Evolutionary conservation across 2,113 vertebrate genomes (phyloP).

Genomic region (Bolborhynchus lineola): DNA sequence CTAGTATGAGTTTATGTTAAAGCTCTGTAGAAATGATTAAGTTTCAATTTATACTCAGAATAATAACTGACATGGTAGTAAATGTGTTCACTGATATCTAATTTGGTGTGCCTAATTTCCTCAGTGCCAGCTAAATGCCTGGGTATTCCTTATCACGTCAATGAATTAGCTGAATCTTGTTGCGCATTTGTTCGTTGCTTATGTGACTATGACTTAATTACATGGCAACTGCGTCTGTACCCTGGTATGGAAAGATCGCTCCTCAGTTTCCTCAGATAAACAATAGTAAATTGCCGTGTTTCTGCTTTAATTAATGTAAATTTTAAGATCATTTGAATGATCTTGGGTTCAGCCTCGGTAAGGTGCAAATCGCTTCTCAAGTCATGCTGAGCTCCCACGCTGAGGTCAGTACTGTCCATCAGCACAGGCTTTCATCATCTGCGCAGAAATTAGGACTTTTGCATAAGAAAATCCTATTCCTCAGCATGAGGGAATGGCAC

Average conservation of each 20-base stretch:
- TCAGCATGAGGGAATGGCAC: neutral
- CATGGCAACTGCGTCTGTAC: neutral
- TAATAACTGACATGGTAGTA: neutral
- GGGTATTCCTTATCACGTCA: neutral
- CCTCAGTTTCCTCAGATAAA: conserved; percentile 6
- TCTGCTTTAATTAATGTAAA: conserved; percentile 14
- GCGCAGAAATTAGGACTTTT: neutral
- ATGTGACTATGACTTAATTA: conserved; percentile 33
- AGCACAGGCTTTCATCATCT: neutral
- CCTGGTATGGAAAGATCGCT: neutral
- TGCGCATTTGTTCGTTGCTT: neutral
- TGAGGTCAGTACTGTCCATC: neutral
- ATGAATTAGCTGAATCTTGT: conserved; percentile 19
- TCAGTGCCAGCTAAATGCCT: neutral
- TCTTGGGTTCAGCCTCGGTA: neutral
- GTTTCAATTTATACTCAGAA: neutral
- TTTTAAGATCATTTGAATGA: neutral
- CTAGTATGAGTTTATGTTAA: neutral
- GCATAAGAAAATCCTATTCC: neutral
- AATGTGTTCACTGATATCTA: conserved; percentile 21
- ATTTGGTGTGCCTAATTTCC: conserved; percentile 47
- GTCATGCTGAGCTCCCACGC: neutral
- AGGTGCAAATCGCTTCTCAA: neutral
- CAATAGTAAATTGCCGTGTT: conserved; percentile 14
- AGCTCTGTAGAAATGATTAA: conserved; percentile 13